Base-by-base conservation (phyloP, 1,140 invertebrate species). In the Uloborus diversus region DNA sequence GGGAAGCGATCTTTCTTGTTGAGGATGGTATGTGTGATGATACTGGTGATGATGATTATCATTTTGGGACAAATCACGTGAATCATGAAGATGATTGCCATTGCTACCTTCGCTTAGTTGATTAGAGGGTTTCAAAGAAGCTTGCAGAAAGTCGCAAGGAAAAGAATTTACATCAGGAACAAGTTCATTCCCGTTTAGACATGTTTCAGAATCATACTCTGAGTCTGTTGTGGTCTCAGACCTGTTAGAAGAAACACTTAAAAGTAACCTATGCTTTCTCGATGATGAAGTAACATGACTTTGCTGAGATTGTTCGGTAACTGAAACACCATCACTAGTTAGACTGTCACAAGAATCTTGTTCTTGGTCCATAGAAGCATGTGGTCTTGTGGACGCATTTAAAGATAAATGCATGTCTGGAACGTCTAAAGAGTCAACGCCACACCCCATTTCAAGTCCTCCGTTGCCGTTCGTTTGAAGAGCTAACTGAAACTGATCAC, bases 161-260 rank as follows among this genome's bases (percentile, higher is more conserved):
- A 79, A 79, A 20, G 64, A n/a, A 37, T 25, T 53, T 30, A 32
- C 57, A 61, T 61, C 57, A n/a, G 57, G 17, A 9, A 61, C 25
- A 49, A 56, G 70, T 20, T 73, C 70, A 20, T 62, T 30, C 11
- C 49, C 62, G 30, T 81, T 84, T 32, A 81, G 81, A 81, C 80
- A 89, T 82, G 85, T 86, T 51, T 81, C 79, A 49, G 79, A 81
- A 35, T 81, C 79, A 25, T 68, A 81, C 23, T 81, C 79, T 33
- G 79, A 75, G 23, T 75, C 70, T 35, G 66, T 80, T 3, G 78
- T 70, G 23, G 79, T 71, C 28, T 71, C 68, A 27, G 79, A 73
- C 30, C 61, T 28, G 23, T 25, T 47, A 32, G 69, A 75, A 27
- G 79, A 68, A 49, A 81, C 70, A 59, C 70, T 75, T 42, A 73